A percentile compares a stretch with the other conserved stretches of the same genome.
These are phyloP conservation scores for Ophioninae sp. DNA, from an alignment of 2,888 invertebrate genomes.

Conservation along the genomic window DNA sequence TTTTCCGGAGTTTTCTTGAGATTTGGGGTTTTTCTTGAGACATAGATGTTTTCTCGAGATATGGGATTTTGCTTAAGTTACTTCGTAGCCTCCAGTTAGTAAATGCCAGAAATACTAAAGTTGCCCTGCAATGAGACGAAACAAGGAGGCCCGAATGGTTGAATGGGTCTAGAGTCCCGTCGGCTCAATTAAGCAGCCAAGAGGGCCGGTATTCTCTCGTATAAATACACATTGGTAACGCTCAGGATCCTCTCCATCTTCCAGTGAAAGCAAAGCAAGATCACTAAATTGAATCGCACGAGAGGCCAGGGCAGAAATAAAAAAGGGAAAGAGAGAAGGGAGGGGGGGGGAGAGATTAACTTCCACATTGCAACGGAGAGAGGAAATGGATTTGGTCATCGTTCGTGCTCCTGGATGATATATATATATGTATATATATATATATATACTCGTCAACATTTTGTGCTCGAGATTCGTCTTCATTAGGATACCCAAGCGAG, in stretches of 20 bases:
- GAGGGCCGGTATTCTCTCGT: conserved; percentile 18
- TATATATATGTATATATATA: conserved; percentile 19
- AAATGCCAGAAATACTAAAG: neutral
- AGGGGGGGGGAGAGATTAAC: conserved; percentile 27
- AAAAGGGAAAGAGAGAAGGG: conserved; percentile 7
- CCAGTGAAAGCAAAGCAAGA: conserved; percentile 46
- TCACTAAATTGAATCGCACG: conserved; percentile 57
- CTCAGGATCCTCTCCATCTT: conserved; percentile 27
- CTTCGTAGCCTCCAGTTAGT: too few relatives aligned
- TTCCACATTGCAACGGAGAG: conserved; percentile 11
- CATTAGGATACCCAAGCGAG: conserved; percentile 79
- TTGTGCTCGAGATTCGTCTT: conserved; percentile 78
- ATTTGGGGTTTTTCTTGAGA: too few relatives aligned
- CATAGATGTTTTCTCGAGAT: too few relatives aligned
- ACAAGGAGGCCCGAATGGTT: neutral
- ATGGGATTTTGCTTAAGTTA: too few relatives aligned
- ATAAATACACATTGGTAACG: conserved; percentile 35
- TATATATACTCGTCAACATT: conserved; percentile 69
- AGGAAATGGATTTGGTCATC: conserved; percentile 75
- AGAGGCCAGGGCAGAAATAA: conserved; percentile 10
- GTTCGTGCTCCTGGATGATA: conserved; percentile 17
- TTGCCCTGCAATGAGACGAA: neutral
- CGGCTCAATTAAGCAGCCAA: conserved; percentile 3
- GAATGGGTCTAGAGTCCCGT: neutral
- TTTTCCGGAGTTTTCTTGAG: too few relatives aligned